These are phyloP conservation scores for Acromyrmex heyeri DNA, from an alignment of 1,140 invertebrate species.

Conservation along the genomic window DNA sequence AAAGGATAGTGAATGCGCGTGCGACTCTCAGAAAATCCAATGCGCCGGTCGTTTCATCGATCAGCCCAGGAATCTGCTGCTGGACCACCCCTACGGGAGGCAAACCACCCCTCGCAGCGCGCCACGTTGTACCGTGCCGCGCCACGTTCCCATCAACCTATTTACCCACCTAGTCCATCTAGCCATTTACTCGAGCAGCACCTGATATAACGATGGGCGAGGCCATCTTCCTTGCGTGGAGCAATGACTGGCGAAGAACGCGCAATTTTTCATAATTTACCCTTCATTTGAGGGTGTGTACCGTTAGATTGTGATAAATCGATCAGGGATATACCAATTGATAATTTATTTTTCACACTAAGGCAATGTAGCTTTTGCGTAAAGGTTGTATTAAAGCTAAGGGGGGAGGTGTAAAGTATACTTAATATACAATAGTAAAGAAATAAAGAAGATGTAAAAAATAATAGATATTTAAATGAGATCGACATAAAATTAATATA, in stretches of 20 bases:
- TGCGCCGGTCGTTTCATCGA: constrained; percentile 86
- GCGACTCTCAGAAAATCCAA: constrained; percentile 82
- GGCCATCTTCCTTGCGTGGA: constrained; percentile 42
- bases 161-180: constrained; percentile 87
- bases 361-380: background rate
- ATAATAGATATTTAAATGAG: background rate
- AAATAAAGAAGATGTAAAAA: background rate
- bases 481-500: background rate
- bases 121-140: background rate
- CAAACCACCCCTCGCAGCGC: constrained; percentile 59
- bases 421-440: too few species aligned
- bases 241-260: constrained; percentile 47
- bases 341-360: background rate
- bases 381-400: background rate
- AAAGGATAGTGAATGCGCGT: constrained; percentile 78
- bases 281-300: constrained; percentile 27
- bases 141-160: constrained; percentile 75
- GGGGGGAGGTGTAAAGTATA: background rate
- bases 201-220: constrained; percentile 57
- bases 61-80: constrained; percentile 85
- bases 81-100: constrained; percentile 82
- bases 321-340: background rate
- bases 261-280: constrained; percentile 21
- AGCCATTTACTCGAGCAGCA: constrained; percentile 5
- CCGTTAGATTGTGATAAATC: constrained; percentile 9